Base-by-base conservation (phyloP, 2,797 vertebrate species). In the Poliocrania exsul region DNA sequence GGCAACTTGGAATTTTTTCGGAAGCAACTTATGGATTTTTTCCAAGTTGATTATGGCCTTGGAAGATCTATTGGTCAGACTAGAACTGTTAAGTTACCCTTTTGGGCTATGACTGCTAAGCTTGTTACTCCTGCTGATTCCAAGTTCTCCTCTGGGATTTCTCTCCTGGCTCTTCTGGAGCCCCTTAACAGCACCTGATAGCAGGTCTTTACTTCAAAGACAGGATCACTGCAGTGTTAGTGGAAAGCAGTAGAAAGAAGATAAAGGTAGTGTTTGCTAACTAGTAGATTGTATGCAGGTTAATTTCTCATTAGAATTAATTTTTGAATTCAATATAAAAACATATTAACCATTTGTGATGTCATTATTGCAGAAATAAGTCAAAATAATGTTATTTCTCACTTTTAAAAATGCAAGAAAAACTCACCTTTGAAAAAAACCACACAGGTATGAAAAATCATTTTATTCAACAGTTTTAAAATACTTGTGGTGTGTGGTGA, bases 331-430 rank as follows among this genome's bases (percentile, higher is more conserved):
- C n/a, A 66, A 4, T 50, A 65, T 25, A 79, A 88, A 79, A 46
- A 28, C 0, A 17, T 47, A 29, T 74, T 56, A 80, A 67, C 40
- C 10, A 0, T 64, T 80, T 3, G 3, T 77, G 2, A 4, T 40
- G 37, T 44, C 66, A 33, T 66, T 58, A 21, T 19, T 47, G 75
- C 15, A 4, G 14, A 75, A 72, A 49, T 28, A 78, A 61, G 40
- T 53, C 5, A 67, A 74, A 66, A 11, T 24, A 2, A 17, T 62
- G 19, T 33, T n/a, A 40, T 44, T 81, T 65, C 5, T 46, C 16
- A 31, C 4, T 65, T 81, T 61, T 23, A n/a, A 49, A 82, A 88
- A 38, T 53, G 3, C 8, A 67, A 75, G 13, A 26, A 2, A 5
- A 51, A 19, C 5, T 53, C 46, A 28, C 12, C 69, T 84, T 81